Percentiles rank a stretch among this genome's conserved stretches.
Conservation (phyloP, 1,140 invertebrate species). For the Pectinophora gossypiella region DNA sequence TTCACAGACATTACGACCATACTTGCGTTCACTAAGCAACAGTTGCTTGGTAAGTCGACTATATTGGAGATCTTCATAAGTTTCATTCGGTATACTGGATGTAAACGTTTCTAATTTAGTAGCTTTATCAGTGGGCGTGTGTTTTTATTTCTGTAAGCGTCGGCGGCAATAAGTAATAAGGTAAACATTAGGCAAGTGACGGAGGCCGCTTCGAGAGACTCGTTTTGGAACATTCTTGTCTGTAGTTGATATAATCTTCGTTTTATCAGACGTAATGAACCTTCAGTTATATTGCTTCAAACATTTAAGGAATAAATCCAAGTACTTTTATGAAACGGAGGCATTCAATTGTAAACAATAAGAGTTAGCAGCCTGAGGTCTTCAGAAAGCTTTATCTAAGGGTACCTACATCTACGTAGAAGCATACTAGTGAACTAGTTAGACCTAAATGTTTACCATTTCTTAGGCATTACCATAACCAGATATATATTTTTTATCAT, state of each 20-base stretch:
- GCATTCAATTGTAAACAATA: too few species aligned
- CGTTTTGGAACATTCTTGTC: constrained; percentile 22
- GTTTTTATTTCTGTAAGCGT: constrained; percentile 58
- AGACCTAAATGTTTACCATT: too few species aligned
- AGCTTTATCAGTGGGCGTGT: constrained; percentile 39
- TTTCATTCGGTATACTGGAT: constrained; percentile 23
- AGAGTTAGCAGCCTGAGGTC: too few species aligned
- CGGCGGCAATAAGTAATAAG: constrained; percentile 59
- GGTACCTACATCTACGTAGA: too few species aligned
- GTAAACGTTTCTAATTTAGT: constrained; percentile 26
- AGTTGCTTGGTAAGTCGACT: constrained; percentile 31
- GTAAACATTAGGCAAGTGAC: constrained; percentile 60
- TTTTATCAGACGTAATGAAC: neutral
- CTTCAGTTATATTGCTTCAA: neutral
- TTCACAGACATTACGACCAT: constrained; percentile 33
- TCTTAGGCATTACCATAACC: too few species aligned
- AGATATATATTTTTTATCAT: too few species aligned
- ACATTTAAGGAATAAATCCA: too few species aligned
- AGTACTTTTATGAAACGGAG: too few species aligned
- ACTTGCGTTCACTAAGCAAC: constrained; percentile 29
- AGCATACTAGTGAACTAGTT: too few species aligned
- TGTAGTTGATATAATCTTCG: neutral
- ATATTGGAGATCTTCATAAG: constrained; percentile 26
- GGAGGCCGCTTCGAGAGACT: too few species aligned
- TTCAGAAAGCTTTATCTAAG: too few species aligned